Base-by-base conservation (phyloP, 2,797 vertebrate genomes). In the Knipowitschia caucasica region DNA sequence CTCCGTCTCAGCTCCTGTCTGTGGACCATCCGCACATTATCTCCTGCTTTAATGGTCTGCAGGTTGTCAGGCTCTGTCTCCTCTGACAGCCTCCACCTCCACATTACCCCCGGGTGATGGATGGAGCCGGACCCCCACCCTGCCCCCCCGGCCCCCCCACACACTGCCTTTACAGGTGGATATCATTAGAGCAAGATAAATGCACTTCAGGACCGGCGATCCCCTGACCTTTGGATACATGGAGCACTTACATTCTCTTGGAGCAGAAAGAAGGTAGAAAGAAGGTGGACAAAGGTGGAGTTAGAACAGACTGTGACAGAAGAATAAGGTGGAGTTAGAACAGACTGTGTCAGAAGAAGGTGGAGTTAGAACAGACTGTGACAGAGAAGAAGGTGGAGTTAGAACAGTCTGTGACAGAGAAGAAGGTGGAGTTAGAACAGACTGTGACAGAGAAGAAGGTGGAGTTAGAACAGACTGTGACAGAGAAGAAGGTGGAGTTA, bases 1-100 rank as follows among this genome's bases (percentile, higher is more conserved):
- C 71, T 47, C 53, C 73, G 59, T 70, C 38, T 52, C 40, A 75
- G 31, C 29, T 29, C 56, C 27, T 8, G 15, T 26, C 34, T 45
- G 39, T 25, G 61, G 61, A 69, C 57, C 27, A 31, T 81, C 59
- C 70, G 80, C 69, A 73, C 70, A 83, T 86, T 84, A 84, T 87
- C 83, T 81, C 78, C 80, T 80, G 77, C 86, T 75, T 80, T 79
- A 78, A 83, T 80, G 77, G 78, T 83, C 86, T 88, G 86, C 40
- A 75, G 70, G 73, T 61, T 81, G 82, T 89, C 84, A 88, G 67
- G 65, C 84, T 87, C 82, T 77, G 75, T 86, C 82, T 84, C 68
- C 64, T 71, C 59, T 74, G 82, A 85, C 80, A 84, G 77, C 52
- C 23, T 4, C 53, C 61, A 23, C 26, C 25, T 50, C 36, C 51